A percentile compares a stretch with the other conserved stretches of the same genome.
phyloP scores from a whole-genome alignment of 2,888 invertebrate genomes.

The Siphlonurus alternatus region DNA sequence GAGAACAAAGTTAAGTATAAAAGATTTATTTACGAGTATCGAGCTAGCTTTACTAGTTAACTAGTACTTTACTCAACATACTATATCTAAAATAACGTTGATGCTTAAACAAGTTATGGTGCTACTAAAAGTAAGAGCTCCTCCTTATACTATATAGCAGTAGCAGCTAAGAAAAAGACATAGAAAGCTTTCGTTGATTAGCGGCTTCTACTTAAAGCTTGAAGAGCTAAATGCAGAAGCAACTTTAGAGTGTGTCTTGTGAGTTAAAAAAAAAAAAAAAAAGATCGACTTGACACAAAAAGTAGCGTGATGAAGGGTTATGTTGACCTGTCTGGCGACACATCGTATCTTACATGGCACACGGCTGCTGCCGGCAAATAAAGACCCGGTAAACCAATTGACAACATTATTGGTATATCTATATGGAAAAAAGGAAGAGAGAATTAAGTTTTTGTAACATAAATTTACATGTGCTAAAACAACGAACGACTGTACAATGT shows the following conservation, averaged over 20 bases:
- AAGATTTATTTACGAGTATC: neutral
- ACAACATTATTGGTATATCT: no score
- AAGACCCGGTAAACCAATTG: no score
- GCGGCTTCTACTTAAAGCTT: neutral
- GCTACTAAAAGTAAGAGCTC: neutral
- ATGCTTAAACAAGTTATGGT: neutral
- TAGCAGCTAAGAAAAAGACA: neutral
- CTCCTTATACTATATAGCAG: neutral
- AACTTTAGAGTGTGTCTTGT: no score
- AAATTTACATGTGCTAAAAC: no score
- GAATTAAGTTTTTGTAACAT: no score
- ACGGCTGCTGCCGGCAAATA: conserved; percentile 1
- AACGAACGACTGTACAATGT: no score
- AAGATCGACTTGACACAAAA: neutral
- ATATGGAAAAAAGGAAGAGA: no score
- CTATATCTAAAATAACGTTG: neutral
- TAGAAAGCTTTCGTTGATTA: neutral
- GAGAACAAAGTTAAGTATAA: no score
- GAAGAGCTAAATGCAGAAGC: neutral
- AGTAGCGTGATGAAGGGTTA: neutral
- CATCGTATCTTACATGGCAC: neutral
- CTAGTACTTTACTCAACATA: neutral
- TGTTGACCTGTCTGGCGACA: conserved; percentile 1
- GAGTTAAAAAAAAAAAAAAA: neutral
- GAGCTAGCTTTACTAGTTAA: neutral